Conservation (phyloP, 2,797 vertebrate species). For the Mallotus villosus region DNA sequence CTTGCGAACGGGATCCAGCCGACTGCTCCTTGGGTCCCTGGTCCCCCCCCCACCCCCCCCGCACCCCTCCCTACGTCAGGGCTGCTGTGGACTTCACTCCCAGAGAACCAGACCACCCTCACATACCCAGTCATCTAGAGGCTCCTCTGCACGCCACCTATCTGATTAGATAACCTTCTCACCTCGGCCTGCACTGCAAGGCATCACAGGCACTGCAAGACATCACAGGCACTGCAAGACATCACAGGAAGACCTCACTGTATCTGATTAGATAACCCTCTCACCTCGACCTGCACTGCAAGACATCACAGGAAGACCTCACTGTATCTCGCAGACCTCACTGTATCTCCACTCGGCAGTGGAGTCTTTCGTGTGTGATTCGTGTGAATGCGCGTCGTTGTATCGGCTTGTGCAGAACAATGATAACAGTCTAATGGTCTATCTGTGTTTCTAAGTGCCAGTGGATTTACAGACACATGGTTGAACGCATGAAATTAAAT, state of each 20-base stretch:
- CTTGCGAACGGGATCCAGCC: slow-evolving; percentile 25
- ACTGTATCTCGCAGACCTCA: neutral
- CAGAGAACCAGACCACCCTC: neutral
- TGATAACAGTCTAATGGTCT: neutral
- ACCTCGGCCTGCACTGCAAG: neutral
- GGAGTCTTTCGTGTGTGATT: neutral
- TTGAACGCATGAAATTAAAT: neutral
- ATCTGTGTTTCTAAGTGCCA: neutral
- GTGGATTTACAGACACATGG: neutral
- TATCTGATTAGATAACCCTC: no score
- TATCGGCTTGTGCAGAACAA: neutral
- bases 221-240: neutral
- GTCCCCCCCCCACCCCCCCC: neutral
- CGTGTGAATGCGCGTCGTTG: neutral
- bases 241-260: neutral
- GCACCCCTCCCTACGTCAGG: neutral
- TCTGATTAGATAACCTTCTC: slow-evolving; percentile 18
- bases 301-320: neutral
- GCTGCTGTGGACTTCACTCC: slow-evolving; percentile 5
- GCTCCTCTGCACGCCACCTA: slow-evolving; percentile 23
- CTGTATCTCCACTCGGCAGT: no score
- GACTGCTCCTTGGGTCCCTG: neutral
- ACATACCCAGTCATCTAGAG: slow-evolving; percentile 3
- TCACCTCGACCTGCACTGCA: no score
- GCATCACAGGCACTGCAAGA: no score